phyloP scores from a whole-genome alignment of 2,113 vertebrate genomes.

The Gila orcuttii region DNA sequence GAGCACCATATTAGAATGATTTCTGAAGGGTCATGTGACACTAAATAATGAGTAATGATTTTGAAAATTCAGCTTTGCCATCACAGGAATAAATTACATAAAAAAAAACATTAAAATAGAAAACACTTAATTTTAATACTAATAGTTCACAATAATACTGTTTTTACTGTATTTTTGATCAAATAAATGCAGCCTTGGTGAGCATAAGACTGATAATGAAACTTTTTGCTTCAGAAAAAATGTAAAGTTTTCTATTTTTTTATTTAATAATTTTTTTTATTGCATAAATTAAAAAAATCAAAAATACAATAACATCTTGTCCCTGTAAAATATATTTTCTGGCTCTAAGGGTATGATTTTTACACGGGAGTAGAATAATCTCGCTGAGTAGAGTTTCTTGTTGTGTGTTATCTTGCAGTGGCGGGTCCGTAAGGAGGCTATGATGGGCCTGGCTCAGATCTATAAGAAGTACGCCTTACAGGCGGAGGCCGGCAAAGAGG shows the following conservation, averaged over 20 bases:
- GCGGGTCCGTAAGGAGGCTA: slow-evolving; percentile 97
- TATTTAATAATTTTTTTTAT: too few relatives aligned
- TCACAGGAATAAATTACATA: not conserved
- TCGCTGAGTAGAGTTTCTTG: not conserved
- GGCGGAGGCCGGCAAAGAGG: slow-evolving; percentile 94
- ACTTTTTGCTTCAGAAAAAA: too few relatives aligned
- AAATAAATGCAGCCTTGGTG: not conserved
- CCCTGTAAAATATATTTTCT: not conserved
- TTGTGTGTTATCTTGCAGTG: slow-evolving; percentile 77
- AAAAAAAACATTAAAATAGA: not conserved
- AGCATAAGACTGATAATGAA: not conserved
- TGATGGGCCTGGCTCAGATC: slow-evolving; percentile 98
- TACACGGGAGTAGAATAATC: not conserved
- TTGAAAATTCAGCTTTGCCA: not conserved
- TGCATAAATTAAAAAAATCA: not conserved
- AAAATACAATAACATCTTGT: not conserved
- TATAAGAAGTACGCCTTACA: slow-evolving; percentile 98
- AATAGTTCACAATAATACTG: not conserved
- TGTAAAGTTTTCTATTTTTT: too few relatives aligned
- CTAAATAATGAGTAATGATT: not conserved
- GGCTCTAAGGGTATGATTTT: not conserved
- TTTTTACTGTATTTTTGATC: not conserved
- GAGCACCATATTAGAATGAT: not conserved
- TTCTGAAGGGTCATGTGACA: not conserved
- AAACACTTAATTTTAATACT: not conserved